These are phyloP conservation scores for Abscondita cerata DNA, from an alignment of 2,888 invertebrate genomes.

Conservation along the genomic window DNA sequence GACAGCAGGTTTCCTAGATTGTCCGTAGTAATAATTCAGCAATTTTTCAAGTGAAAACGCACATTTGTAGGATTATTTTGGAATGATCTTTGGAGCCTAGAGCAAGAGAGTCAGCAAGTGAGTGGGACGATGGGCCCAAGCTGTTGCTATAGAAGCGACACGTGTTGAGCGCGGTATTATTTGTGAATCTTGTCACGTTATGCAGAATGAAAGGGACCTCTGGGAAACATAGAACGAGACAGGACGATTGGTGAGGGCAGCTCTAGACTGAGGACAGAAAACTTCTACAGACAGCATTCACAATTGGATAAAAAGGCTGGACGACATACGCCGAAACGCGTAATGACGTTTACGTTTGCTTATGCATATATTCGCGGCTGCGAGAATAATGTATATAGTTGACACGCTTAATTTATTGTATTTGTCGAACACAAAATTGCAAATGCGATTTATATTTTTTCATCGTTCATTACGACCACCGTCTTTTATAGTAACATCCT, in stretches of 20 bases:
- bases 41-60: constrained; percentile 50
- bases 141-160: constrained; percentile 60
- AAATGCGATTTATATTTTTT: constrained; percentile 16
- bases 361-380: constrained; percentile 23
- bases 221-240: constrained; percentile 52
- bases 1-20: constrained; percentile 37
- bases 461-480: constrained; percentile 15
- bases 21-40: constrained; percentile 45
- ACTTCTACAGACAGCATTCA: constrained; percentile 41
- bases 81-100: constrained; percentile 52
- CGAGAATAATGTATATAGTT: constrained; percentile 11
- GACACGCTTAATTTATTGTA: not conserved
- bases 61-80: constrained; percentile 53
- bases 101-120: constrained; percentile 54
- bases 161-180: constrained; percentile 60
- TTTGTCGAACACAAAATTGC: constrained; percentile 2
- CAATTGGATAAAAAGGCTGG: constrained; percentile 43
- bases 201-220: constrained; percentile 59
- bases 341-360: constrained; percentile 32
- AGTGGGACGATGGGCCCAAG: constrained; percentile 53
- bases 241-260: constrained; percentile 44
- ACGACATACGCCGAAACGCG: constrained; percentile 36
- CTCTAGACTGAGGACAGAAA: constrained; percentile 48
- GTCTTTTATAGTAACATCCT: constrained; percentile 17
- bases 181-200: constrained; percentile 61